Base-by-base conservation (phyloP, 2,797 vertebrate species). In the Chloroceryle amazona region DNA sequence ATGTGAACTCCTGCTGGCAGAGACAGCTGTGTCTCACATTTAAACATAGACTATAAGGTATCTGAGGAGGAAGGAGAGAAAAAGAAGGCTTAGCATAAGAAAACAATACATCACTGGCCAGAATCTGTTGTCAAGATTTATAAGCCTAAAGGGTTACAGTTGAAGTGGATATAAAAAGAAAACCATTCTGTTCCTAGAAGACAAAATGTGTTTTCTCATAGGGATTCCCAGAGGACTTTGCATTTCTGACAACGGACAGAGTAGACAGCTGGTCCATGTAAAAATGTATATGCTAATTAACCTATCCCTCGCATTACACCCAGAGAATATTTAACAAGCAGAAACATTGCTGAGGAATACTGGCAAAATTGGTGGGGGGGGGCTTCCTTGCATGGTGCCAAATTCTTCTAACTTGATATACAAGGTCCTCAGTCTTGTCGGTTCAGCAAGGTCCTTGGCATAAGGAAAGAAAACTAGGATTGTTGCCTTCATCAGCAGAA, bases 11-110 rank as follows among this genome's bases (percentile, higher is more conserved):
- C 95, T 92, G 86, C 91, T 95, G 94, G 94, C 85, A 79, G 84
- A 86, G 68, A 84, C 97, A 98, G 96, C 97, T 97, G 97, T 83
- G 91, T 78, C 87, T 97, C 66, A 37, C 93, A 97, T 97, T 97
- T 97, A 97, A 98, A 94, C 68, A 75, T 51, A 80, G 93, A 75
- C 76, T 94, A 66, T 96, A 94, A 96, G 88, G 60, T 97, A 95
- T 98, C 94, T 17, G 37, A 94, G 79, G 90, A 93, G 86, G 93
- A 96, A 94, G 91, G 94, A 92, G 76, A 79, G 83, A 39, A 47
- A 90, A 93, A 94, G 76, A 81, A 16, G 54, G 67, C 74, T 95
- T 89, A 88, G 68, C 74, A 86, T 94, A 93, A 67, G 93, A 97
- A 97, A 97, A 98, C 85, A 94, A 82, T 79, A 42, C 49, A 82